phyloP scores from a whole-genome alignment of 2,113 vertebrate genomes.

The Thryonomys swinderianus region DNA sequence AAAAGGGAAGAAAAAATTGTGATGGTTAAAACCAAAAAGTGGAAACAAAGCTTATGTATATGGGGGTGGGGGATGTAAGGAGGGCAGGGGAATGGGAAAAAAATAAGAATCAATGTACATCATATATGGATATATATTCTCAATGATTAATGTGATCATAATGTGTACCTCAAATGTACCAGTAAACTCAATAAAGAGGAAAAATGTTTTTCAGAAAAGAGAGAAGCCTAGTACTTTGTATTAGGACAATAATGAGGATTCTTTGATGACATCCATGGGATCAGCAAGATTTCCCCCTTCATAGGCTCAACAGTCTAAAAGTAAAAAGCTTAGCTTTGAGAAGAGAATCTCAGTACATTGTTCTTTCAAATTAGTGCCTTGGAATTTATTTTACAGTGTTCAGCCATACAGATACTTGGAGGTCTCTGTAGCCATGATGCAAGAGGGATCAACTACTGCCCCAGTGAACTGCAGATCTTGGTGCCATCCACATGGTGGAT shows the following conservation, averaged over 20 bases:
- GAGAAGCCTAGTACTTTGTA: neutral
- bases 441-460: neutral
- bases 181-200: too few relatives aligned
- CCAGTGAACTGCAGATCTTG: neutral
- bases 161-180: too few relatives aligned
- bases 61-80: too few relatives aligned
- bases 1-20: too few relatives aligned
- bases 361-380: neutral
- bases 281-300: neutral
- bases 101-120: too few relatives aligned
- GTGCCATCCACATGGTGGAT: neutral
- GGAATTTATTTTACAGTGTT: neutral
- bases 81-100: too few relatives aligned
- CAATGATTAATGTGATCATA: too few relatives aligned
- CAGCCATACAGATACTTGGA: neutral
- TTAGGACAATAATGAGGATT: neutral
- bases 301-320: neutral
- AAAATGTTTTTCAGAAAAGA: neutral
- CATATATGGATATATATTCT: too few relatives aligned
- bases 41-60: too few relatives aligned
- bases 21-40: too few relatives aligned
- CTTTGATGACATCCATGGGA: neutral
- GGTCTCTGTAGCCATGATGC: neutral
- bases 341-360: neutral
- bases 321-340: neutral